phyloP scores from a whole-genome alignment of 2,888 invertebrate species.

The Drosophila lutescens region DNA sequence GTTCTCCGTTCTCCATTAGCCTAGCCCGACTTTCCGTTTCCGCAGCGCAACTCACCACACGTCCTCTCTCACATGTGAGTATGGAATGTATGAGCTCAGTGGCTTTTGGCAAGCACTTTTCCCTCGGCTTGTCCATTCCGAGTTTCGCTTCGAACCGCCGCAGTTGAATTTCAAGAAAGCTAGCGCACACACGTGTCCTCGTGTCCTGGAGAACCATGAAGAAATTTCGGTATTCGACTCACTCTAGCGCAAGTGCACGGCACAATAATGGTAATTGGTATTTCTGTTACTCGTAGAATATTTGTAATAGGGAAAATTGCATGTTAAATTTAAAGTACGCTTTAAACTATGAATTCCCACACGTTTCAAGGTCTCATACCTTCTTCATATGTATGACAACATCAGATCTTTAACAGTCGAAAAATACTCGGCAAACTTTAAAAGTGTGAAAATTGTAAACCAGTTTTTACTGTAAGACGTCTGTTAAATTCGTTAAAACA shows the following conservation, averaged over 20 bases:
- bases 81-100: background rate
- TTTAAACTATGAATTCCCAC: no score
- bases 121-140: conserved; percentile 34
- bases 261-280: no score
- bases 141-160: conserved; percentile 25
- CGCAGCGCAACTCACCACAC: conserved; percentile 40
- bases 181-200: background rate
- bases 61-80: conserved; percentile 41
- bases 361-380: no score
- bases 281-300: no score
- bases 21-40: background rate
- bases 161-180: conserved; percentile 17
- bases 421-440: no score
- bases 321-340: no score
- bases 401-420: no score
- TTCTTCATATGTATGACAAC: no score
- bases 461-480: no score
- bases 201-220: background rate
- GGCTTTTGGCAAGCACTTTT: conserved; percentile 17
- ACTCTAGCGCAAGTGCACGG: background rate
- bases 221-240: background rate
- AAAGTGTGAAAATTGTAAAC: no score
- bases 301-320: no score
- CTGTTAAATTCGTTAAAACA: no score
- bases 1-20: background rate